Evolutionary conservation across 2,113 vertebrate species (phyloP).

Genomic region (Oncorhynchus masou): DNA sequence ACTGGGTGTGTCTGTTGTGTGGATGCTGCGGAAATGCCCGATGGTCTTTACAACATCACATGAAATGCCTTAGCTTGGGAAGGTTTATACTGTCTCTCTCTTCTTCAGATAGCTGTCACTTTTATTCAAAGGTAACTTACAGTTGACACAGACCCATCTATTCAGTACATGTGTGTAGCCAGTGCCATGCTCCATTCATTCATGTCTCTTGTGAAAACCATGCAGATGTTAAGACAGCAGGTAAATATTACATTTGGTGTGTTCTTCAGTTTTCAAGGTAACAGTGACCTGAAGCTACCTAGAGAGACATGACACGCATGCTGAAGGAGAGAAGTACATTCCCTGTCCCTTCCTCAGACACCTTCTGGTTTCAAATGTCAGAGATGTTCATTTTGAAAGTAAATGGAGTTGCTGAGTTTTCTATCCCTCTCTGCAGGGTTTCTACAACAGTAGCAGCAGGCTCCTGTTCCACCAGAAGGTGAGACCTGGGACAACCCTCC

Average conservation of each 20-base stretch:
- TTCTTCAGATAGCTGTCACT: too few relatives aligned
- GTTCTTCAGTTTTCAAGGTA: conserved; percentile 65
- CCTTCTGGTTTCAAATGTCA: neutral
- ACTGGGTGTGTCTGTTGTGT: neutral
- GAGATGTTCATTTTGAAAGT: too few relatives aligned
- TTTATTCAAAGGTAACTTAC: too few relatives aligned
- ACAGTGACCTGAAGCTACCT: conserved; percentile 77
- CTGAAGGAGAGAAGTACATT: conserved; percentile 58
- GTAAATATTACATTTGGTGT: neutral
- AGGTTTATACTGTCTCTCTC: neutral
- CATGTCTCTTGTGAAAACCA: too few relatives aligned
- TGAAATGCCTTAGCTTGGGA: neutral
- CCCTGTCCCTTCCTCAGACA: neutral
- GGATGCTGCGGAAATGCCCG: neutral
- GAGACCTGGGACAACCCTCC: conserved; percentile 25
- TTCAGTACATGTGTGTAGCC: too few relatives aligned
- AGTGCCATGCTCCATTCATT: too few relatives aligned
- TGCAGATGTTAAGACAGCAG: too few relatives aligned
- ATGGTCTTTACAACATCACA: neutral
- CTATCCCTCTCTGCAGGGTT: conserved; percentile 25
- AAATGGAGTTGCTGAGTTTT: neutral
- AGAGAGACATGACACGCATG: conserved; percentile 73
- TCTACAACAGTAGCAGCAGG: conserved; percentile 23
- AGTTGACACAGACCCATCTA: too few relatives aligned
- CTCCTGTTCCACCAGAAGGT: neutral